Percentiles rank a stretch among this genome's conserved stretches.
phyloP scores from a whole-genome alignment of 2,797 vertebrate genomes.

The Hydrophis major region DNA sequence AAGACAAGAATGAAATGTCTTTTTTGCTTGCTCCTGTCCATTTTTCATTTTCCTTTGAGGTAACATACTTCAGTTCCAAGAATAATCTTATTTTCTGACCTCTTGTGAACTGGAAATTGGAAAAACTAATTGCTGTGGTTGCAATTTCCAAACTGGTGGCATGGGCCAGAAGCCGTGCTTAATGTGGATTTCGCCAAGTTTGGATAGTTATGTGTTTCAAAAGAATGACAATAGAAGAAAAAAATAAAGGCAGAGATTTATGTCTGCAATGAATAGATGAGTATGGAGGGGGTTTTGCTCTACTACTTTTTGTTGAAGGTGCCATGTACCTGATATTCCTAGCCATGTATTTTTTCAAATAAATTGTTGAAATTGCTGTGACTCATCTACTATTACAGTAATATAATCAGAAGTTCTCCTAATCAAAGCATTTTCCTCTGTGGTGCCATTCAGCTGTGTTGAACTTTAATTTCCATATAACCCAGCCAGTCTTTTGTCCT shows the following conservation, averaged over 20 bases:
- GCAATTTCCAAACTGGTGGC: constrained; percentile 49
- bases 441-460: neutral
- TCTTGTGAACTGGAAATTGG: constrained; percentile 51
- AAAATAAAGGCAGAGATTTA: constrained; percentile 9
- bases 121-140: constrained; percentile 49
- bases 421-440: neutral
- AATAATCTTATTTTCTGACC: constrained; percentile 34
- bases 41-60: constrained; percentile 23
- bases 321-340: constrained; percentile 24
- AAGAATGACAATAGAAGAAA: constrained; percentile 36
- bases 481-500: neutral
- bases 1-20: constrained; percentile 19
- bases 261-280: constrained; percentile 36
- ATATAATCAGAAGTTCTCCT: neutral
- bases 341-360: neutral
- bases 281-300: constrained; percentile 14
- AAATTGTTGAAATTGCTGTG: neutral
- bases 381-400: neutral
- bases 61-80: constrained; percentile 34
- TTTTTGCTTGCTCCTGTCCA: neutral
- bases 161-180: constrained; percentile 38
- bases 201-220: constrained; percentile 39
- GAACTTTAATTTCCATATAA: neutral
- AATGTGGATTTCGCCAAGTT: constrained; percentile 42
- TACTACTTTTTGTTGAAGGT: constrained; percentile 4